phyloP scores from a whole-genome alignment of 2,888 invertebrate genomes.

The Trachelus tabidus region DNA sequence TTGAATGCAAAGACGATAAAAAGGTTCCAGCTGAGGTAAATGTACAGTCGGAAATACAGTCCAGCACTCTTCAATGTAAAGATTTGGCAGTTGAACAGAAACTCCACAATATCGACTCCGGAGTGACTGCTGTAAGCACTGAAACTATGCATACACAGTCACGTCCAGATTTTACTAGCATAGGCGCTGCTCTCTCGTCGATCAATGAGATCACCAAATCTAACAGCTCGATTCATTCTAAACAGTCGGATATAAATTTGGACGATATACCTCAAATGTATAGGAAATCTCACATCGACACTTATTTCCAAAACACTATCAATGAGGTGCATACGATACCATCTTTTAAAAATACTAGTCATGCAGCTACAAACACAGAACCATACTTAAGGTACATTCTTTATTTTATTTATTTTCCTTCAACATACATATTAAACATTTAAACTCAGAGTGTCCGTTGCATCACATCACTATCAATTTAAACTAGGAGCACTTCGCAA shows the following conservation, averaged over 20 bases:
- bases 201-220: conserved; percentile 22
- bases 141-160: neutral
- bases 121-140: neutral
- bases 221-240: conserved; percentile 14
- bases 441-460: neutral
- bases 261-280: conserved; percentile 23
- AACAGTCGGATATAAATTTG: conserved; percentile 16
- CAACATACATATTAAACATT: conserved; percentile 5
- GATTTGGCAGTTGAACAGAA: neutral
- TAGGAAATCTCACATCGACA: conserved; percentile 26
- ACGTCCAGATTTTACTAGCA: neutral
- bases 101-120: neutral
- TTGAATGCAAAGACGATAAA: neutral
- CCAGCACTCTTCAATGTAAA: neutral
- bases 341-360: conserved; percentile 17
- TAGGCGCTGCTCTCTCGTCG: neutral
- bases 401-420: conserved; percentile 12
- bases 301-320: conserved; percentile 17
- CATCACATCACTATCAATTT: neutral
- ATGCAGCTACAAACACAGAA: conserved; percentile 41
- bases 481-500: neutral
- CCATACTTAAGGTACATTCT: conserved; percentile 38
- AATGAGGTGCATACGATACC: conserved; percentile 21
- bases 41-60: neutral
- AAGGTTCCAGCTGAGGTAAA: neutral